Evolutionary conservation across 2,797 vertebrate species (phyloP).

Genomic region (Diceros bicornis): DNA sequence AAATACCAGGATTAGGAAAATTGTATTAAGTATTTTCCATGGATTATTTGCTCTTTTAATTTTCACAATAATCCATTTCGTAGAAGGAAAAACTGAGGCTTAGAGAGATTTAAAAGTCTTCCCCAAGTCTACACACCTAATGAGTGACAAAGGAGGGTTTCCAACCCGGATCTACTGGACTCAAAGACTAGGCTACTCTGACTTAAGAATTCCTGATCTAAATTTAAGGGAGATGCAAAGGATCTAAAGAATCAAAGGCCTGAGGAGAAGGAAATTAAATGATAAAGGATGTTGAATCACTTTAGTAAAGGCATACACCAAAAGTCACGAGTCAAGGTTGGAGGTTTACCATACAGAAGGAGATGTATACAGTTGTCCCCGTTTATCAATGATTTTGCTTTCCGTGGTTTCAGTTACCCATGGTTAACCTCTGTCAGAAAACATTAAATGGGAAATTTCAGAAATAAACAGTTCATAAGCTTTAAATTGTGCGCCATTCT

Average conservation of each 20-base stretch:
- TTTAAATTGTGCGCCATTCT: no score
- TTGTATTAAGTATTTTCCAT: neutral
- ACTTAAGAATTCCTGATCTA: neutral
- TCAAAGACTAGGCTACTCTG: neutral
- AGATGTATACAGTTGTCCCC: neutral
- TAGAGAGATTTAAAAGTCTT: constrained; percentile 20
- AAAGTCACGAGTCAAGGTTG: neutral
- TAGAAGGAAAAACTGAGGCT: neutral
- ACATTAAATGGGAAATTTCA: no score
- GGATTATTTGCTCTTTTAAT: constrained; percentile 23
- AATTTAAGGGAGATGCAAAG: neutral
- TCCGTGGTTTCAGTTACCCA: no score
- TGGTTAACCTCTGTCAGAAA: no score
- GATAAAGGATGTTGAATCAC: neutral
- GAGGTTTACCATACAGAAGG: neutral
- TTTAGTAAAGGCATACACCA: neutral
- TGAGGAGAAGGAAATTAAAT: neutral
- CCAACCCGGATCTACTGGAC: neutral
- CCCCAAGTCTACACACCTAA: neutral
- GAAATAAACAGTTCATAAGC: no score
- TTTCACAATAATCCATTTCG: constrained; percentile 26
- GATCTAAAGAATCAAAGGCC: neutral
- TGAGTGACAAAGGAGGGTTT: neutral
- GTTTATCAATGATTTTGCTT: no score
- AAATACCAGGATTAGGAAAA: neutral